Base-by-base conservation (phyloP, 2,797 vertebrate genomes). In the Dipus sagitta region DNA sequence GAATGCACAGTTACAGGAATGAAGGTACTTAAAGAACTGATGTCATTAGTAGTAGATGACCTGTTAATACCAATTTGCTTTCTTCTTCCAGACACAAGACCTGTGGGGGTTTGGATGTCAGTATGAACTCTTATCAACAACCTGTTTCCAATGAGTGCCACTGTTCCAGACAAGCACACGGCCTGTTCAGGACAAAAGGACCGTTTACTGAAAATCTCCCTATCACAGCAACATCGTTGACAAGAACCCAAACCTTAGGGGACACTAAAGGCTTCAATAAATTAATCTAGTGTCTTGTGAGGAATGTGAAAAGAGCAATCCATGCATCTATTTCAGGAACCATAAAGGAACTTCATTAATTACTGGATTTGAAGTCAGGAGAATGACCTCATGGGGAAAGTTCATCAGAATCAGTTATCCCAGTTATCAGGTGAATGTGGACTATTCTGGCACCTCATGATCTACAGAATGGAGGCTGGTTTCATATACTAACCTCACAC, bases 81-180 rank as follows among this genome's bases (percentile, higher is more conserved):
- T n/a, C n/a, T n/a, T n/a, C 99, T 99, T 99, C 99, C 0, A 99
- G 99, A 94, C 99, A 99, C 94, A 99, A 99, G 98, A 99, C 99
- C 0, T 99, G 99, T 86, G n/a, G 99, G 99, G 96, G 98, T 99
- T 80, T 99, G 99, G 99, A 99, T 52, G 98, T 99, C 78, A 98
- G 91, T 38, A 96, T 98, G 94, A 98, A 98, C 92, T 98, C 98
- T 0, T 85, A 98, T 2, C 6, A 98, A 99, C 96, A 99, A 77
- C 95, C 99, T 99, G 79, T 99, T 99, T 96, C 98, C 98, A 88
- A 96, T 99, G 98, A 99, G 99, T 96, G 93, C 98, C 60, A 98
- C 98, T 0, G 98, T 99, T 82, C 76, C 98, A 89, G 99, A 99
- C 98, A 99, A 99, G 98, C 99, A 99, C 98, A 98, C 99, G 98